Evolutionary conservation across 2,797 vertebrate species (phyloP).

Genomic region (Rhinichthys osculus): DNA sequence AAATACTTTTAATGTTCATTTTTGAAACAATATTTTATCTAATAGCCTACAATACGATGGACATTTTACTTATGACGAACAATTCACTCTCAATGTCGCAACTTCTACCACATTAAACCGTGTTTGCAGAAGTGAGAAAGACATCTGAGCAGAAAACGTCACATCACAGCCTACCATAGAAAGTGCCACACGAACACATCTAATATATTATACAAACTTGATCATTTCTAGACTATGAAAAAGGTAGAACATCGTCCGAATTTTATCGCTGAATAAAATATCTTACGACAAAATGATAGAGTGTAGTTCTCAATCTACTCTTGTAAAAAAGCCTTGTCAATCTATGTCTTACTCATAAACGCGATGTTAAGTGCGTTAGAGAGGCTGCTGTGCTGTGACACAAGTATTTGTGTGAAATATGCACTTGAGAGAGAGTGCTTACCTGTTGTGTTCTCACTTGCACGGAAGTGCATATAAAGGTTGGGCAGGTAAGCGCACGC

Average conservation of each 20-base stretch:
- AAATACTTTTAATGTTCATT: not conserved
- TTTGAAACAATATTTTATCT: not conserved
- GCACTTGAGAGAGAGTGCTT: constrained; percentile 4
- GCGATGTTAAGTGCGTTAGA: not conserved
- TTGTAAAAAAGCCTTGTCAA: not conserved
- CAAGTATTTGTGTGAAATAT: not conserved
- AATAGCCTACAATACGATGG: not conserved
- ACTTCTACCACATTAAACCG: not conserved
- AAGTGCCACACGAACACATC: not conserved
- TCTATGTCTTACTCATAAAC: not conserved
- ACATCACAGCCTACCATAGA: not conserved
- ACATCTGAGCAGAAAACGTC: not conserved
- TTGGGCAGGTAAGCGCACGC: constrained; percentile 73
- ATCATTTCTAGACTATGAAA: not conserved
- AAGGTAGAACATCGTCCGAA: not conserved
- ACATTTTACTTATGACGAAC: not conserved
- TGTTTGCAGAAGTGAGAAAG: constrained; percentile 36
- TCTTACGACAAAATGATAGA: not conserved
- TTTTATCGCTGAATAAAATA: not conserved
- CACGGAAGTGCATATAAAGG: constrained; percentile 87
- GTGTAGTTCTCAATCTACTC: not conserved
- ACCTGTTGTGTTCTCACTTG: constrained; percentile 77
- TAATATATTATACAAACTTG: not conserved
- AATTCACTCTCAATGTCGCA: constrained; percentile 7
- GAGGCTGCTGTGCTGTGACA: not conserved